Conservation (phyloP, 2,888 invertebrate species). For the Suillia variegata region DNA sequence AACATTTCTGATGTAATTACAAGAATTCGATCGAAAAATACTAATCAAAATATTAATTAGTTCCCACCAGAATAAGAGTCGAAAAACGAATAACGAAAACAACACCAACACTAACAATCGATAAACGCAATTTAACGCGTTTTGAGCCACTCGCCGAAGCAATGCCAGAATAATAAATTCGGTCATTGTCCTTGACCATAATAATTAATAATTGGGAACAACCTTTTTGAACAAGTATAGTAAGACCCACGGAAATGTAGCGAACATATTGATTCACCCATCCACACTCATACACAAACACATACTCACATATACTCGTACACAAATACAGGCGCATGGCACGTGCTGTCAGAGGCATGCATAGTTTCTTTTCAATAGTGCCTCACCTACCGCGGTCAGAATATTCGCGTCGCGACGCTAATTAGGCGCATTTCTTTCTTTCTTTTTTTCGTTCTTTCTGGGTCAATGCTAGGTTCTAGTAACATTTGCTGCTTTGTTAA, state of each 20-base stretch:
- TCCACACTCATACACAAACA: background rate
- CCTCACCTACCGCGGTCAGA: background rate
- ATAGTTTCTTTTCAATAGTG: no score
- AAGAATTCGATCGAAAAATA: no score
- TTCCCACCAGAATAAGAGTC: background rate
- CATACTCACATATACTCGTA: no score
- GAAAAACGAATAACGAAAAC: background rate
- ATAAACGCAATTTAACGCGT: background rate
- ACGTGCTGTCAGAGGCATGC: background rate
- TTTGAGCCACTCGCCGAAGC: background rate
- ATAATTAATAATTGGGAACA: background rate
- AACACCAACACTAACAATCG: background rate
- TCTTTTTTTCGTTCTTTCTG: no score
- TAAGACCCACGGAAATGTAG: background rate
- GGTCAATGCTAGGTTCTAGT: background rate
- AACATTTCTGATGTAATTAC: no score
- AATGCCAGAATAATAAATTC: background rate
- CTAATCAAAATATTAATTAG: no score
- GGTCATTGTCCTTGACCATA: slow-evolving; percentile 6
- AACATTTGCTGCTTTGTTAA: no score
- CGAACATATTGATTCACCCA: background rate
- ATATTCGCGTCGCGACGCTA: background rate
- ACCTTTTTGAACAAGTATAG: no score
- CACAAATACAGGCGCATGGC: background rate
- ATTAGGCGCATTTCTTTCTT: no score